Conservation (phyloP, 2,113 vertebrate species). For the Ophthalmolycus amberensis region DNA sequence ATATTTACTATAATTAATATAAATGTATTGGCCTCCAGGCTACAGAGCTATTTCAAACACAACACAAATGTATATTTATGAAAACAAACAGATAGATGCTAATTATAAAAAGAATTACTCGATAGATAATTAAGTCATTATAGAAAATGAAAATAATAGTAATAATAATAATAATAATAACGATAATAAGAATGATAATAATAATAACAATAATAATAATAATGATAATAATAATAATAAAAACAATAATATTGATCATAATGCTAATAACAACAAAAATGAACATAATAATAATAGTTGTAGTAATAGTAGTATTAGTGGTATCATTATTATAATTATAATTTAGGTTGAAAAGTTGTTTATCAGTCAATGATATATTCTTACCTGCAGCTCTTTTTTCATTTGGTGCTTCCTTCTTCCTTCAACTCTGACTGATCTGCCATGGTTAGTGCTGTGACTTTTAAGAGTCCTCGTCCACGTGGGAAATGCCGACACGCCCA, state of each 20-base stretch:
- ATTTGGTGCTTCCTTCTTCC: constrained; percentile 19
- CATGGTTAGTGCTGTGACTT: neutral
- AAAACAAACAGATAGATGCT: neutral
- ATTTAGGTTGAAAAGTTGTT: neutral
- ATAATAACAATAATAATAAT: neutral
- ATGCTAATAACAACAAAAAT: neutral
- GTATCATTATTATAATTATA: neutral
- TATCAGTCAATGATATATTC: neutral
- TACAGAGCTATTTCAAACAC: neutral
- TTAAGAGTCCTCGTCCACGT: neutral
- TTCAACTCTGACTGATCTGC: neutral
- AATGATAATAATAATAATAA: neutral
- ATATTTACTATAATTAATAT: neutral
- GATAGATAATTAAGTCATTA: neutral
- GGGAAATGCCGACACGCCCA: neutral
- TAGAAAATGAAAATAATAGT: neutral
- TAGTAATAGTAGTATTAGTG: no score
- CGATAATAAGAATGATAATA: no score
- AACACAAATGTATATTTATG: neutral
- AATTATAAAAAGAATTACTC: neutral
- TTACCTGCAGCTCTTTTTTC: constrained; percentile 45
- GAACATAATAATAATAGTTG: neutral
- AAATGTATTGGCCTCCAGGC: neutral
- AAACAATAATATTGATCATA: neutral
- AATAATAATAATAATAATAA: neutral